phyloP scores from a whole-genome alignment of 1,140 invertebrate genomes.

The Choristoneura fumiferana region DNA sequence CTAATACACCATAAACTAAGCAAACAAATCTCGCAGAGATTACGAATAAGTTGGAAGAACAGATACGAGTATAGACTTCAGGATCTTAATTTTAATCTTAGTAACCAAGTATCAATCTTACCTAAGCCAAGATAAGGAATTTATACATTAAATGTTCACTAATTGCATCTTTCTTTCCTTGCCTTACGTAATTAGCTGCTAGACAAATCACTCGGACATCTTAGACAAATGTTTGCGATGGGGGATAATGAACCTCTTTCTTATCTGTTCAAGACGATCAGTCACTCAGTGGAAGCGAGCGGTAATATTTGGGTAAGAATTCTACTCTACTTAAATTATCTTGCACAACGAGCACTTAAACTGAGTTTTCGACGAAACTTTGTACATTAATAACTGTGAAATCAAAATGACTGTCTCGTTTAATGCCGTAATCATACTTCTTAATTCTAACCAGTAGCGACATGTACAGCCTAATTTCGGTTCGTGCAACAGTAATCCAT shows the following conservation, averaged over 20 bases:
- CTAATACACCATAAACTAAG: too few species aligned
- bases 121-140: background rate
- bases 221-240: background rate
- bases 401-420: background rate
- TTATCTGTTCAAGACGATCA: background rate
- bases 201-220: constrained; percentile 7
- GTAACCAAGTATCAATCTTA: background rate
- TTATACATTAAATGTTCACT: background rate
- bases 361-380: background rate
- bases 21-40: too few species aligned
- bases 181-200: background rate
- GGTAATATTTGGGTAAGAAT: too few species aligned
- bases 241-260: constrained; percentile 6
- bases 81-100: too few species aligned
- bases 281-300: too few species aligned
- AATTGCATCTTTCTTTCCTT: background rate
- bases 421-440: background rate
- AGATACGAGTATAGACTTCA: too few species aligned
- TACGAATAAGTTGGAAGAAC: too few species aligned
- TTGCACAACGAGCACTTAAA: too few species aligned
- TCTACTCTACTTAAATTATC: too few species aligned
- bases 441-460: constrained; percentile 6
- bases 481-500: constrained; percentile 27
- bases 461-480: constrained; percentile 18
- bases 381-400: background rate